Conservation (phyloP, 2,888 invertebrate genomes). For the Amphipyra tragopoginis region DNA sequence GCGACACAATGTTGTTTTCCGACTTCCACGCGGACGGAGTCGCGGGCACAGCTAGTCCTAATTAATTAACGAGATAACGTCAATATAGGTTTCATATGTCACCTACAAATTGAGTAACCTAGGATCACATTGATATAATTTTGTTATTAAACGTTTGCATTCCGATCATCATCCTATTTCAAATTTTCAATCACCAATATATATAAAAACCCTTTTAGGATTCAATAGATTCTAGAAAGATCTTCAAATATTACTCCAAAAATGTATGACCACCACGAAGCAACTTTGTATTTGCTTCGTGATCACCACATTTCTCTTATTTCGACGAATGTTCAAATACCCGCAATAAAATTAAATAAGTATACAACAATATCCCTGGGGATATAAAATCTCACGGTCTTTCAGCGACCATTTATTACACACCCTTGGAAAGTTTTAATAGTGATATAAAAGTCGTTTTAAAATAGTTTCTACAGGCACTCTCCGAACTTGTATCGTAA, state of each 20-base stretch:
- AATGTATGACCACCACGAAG: too few species aligned
- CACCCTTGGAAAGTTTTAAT: constrained; percentile 72
- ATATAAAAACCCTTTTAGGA: too few species aligned
- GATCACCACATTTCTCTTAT: constrained; percentile 9
- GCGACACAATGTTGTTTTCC: too few species aligned
- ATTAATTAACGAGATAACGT: constrained; percentile 12
- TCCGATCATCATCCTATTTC: not conserved
- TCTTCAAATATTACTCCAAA: too few species aligned
- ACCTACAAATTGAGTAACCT: not conserved
- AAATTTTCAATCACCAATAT: too few species aligned
- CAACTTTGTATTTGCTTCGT: too few species aligned
- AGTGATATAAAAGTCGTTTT: constrained; percentile 79
- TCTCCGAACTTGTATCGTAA: constrained; percentile 70
- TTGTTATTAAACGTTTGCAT: not conserved
- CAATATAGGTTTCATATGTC: constrained; percentile 13
- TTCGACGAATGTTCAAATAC: constrained; percentile 17
- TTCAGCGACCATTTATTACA: constrained; percentile 49
- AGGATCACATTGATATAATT: not conserved
- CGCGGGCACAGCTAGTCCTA: too few species aligned
- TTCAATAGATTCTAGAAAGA: too few species aligned
- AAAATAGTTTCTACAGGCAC: constrained; percentile 73
- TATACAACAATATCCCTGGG: constrained; percentile 37
- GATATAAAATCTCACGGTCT: constrained; percentile 33
- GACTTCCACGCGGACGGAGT: too few species aligned
- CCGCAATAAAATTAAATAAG: constrained; percentile 50